A percentile compares a stretch with the other conserved stretches of the same genome.
phyloP scores from a whole-genome alignment of 2,888 invertebrate genomes.

The Lasioglossum figueresi region DNA sequence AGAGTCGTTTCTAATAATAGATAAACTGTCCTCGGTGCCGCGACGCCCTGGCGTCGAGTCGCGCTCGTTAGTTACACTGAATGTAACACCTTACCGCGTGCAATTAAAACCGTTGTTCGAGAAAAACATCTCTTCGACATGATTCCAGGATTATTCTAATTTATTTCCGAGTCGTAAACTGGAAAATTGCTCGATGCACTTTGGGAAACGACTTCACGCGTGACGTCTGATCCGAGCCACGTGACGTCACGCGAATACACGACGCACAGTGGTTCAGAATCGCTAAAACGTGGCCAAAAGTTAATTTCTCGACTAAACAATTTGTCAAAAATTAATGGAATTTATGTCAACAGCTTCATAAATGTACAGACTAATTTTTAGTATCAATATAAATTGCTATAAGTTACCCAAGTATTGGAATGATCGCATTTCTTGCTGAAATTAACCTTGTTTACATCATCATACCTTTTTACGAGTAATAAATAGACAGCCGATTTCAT shows the following conservation, averaged over 20 bases:
- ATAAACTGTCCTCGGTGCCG: slow-evolving; percentile 56
- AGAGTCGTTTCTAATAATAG: slow-evolving; percentile 68
- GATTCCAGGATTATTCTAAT: neutral
- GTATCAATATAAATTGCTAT: too few relatives aligned
- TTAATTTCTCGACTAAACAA: too few relatives aligned
- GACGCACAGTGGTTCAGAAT: too few relatives aligned
- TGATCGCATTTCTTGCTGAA: too few relatives aligned
- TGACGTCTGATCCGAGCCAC: slow-evolving; percentile 2
- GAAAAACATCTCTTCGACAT: neutral
- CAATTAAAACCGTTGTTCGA: slow-evolving; percentile 34
- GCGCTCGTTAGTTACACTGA: slow-evolving; percentile 50
- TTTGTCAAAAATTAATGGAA: too few relatives aligned
- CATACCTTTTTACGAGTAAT: too few relatives aligned
- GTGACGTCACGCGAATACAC: slow-evolving; percentile 10
- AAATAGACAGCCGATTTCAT: too few relatives aligned
- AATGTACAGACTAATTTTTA: too few relatives aligned
- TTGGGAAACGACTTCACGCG: neutral
- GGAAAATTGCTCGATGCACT: neutral
- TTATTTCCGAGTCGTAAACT: neutral
- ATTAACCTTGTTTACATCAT: too few relatives aligned
- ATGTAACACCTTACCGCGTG: slow-evolving; percentile 35
- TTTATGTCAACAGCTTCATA: too few relatives aligned
- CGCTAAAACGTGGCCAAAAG: too few relatives aligned
- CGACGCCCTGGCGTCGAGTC: slow-evolving; percentile 66
- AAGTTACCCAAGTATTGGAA: too few relatives aligned